These are phyloP conservation scores for Drosophila anomalata DNA, from an alignment of 2,888 invertebrate species.

Conservation along the genomic window DNA sequence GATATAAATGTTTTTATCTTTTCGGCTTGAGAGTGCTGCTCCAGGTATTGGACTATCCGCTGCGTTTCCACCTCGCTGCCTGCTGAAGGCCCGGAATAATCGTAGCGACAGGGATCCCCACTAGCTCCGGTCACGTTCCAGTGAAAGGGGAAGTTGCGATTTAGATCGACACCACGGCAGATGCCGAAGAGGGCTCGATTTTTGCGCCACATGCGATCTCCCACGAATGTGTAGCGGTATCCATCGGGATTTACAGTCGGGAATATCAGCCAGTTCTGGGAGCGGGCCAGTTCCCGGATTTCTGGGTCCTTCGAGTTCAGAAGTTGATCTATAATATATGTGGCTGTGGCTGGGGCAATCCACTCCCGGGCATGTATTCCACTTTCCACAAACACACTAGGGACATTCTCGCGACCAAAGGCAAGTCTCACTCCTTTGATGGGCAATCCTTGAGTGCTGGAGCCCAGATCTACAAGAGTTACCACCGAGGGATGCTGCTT, in stretches of 20 bases:
- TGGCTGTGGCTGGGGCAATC: slow-evolving; percentile 83
- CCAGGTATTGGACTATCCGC: slow-evolving; percentile 80
- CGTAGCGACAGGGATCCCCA: slow-evolving; percentile 85
- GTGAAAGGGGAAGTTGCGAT: slow-evolving; percentile 87
- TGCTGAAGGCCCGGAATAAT: slow-evolving; percentile 86
- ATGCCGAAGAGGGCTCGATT: slow-evolving; percentile 85
- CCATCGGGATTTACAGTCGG: slow-evolving; percentile 91
- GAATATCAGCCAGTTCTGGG: slow-evolving; percentile 89
- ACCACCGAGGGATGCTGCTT: slow-evolving; percentile 75
- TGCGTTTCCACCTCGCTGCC: slow-evolving; percentile 87
- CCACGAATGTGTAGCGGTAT: slow-evolving; percentile 89
- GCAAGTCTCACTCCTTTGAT: slow-evolving; percentile 84
- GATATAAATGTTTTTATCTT: slow-evolving; percentile 86
- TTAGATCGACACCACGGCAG: slow-evolving; percentile 87
- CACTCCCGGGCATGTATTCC: slow-evolving; percentile 84
- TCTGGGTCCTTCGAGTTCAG: slow-evolving; percentile 79
- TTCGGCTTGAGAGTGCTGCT: slow-evolving; percentile 82
- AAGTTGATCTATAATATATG: slow-evolving; percentile 80
- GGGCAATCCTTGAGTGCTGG: slow-evolving; percentile 84
- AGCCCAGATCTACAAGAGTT: slow-evolving; percentile 83
- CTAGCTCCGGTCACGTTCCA: slow-evolving; percentile 86
- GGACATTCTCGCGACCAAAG: slow-evolving; percentile 69
- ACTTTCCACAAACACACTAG: slow-evolving; percentile 85
- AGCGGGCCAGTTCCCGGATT: slow-evolving; percentile 77
- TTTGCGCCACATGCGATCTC: slow-evolving; percentile 91